Evolutionary conservation across 2,797 vertebrate species (phyloP).

Genomic region (Oreochromis grahami): DNA sequence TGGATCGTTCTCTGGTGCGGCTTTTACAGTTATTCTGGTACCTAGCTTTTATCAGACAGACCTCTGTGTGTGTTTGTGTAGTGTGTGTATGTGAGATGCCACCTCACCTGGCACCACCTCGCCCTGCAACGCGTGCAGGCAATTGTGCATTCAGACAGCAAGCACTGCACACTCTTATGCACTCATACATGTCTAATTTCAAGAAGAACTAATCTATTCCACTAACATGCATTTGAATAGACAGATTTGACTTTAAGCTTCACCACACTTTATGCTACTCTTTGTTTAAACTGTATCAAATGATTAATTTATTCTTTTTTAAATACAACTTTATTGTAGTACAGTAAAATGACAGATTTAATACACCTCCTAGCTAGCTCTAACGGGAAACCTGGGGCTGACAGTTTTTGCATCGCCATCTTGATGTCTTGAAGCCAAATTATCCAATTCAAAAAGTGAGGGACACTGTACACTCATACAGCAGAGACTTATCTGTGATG

Average conservation of each 20-base stretch:
- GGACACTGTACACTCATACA: neutral
- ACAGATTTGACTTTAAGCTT: constrained; percentile 15
- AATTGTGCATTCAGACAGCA: constrained; percentile 61
- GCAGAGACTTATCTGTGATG: neutral
- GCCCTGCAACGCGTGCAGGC: constrained; percentile 52
- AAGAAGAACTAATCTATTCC: constrained; percentile 30
- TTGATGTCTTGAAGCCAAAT: neutral
- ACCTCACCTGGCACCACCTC: constrained; percentile 75
- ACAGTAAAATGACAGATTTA: neutral
- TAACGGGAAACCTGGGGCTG: neutral
- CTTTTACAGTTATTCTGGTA: constrained; percentile 73
- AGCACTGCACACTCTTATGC: constrained; percentile 38
- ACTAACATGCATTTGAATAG: constrained; percentile 41
- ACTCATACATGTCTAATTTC: constrained; percentile 30
- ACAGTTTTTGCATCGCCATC: neutral
- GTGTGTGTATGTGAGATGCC: constrained; percentile 20
- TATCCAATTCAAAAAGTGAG: neutral
- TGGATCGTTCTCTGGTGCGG: constrained; percentile 67
- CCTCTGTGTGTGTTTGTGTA: constrained; percentile 12
- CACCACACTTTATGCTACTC: neutral
- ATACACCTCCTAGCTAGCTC: too few species aligned
- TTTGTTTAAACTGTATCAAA: neutral
- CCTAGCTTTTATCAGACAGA: constrained; percentile 53
- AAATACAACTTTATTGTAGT: neutral
- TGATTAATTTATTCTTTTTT: neutral